phyloP scores from a whole-genome alignment of 2,797 vertebrate genomes.

The Ispidina picta region DNA sequence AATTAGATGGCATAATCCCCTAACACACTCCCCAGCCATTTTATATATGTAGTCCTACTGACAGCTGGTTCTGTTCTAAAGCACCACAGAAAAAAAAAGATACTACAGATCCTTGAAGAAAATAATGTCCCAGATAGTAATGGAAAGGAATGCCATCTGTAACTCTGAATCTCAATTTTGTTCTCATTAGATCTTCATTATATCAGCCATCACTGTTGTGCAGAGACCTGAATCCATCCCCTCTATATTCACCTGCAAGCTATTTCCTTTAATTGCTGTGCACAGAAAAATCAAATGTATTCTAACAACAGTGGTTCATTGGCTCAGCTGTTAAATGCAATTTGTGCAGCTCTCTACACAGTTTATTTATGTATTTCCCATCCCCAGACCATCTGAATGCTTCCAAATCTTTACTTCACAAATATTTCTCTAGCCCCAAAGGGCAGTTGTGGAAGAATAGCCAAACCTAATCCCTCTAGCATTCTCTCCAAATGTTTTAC shows the following conservation, averaged over 20 bases:
- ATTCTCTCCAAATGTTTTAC: constrained; percentile 26
- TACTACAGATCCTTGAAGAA: constrained; percentile 36
- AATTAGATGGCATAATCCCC: constrained; percentile 12
- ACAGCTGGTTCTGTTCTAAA: constrained; percentile 49
- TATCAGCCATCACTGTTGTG: constrained; percentile 36
- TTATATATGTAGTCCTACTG: constrained; percentile 6
- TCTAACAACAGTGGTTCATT: constrained; percentile 58
- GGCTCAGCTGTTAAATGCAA: constrained; percentile 54
- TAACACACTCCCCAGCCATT: not conserved
- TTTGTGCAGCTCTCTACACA: constrained; percentile 15
- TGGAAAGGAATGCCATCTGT: constrained; percentile 52
- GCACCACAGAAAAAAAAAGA: not conserved
- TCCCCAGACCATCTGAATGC: constrained; percentile 17
- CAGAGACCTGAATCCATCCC: constrained; percentile 43
- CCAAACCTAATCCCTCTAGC: not conserved
- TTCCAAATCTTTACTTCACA: not conserved
- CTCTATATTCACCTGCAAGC: constrained; percentile 61
- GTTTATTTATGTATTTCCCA: constrained; percentile 36
- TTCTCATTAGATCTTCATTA: constrained; percentile 59
- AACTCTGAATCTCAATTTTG: constrained; percentile 53
- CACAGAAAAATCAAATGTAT: constrained; percentile 63
- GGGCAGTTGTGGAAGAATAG: not conserved
- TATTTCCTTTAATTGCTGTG: constrained; percentile 58
- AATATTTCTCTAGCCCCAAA: not conserved
- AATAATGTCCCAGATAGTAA: constrained; percentile 27